Evolutionary conservation across 2,113 vertebrate species (phyloP).

Genomic region (Neodontobutis hainanensis): DNA sequence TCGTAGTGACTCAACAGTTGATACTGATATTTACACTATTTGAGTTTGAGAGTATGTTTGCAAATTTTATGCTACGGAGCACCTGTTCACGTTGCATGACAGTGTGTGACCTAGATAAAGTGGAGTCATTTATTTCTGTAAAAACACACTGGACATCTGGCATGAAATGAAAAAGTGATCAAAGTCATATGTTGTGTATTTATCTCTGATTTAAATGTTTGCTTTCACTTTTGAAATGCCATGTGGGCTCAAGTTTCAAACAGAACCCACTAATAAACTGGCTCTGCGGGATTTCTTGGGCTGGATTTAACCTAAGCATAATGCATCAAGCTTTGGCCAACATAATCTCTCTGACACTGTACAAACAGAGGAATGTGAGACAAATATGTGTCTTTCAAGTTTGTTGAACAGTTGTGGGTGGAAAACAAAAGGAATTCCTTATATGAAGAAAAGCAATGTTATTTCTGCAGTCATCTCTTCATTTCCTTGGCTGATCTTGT

Average conservation of each 20-base stretch:
- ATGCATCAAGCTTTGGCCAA: neutral
- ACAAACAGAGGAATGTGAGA: slow-evolving; percentile 39
- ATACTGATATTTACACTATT: neutral
- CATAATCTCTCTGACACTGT: slow-evolving; percentile 8
- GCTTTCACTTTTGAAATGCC: slow-evolving; percentile 7
- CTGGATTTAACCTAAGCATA: neutral
- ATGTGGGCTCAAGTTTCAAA: neutral
- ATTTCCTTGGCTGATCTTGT: too few species aligned
- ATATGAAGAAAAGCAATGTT: slow-evolving; percentile 28
- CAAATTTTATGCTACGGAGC: neutral
- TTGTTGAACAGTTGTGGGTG: neutral
- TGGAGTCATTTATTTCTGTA: neutral
- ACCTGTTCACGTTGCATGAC: neutral
- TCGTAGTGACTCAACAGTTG: slow-evolving; percentile 33
- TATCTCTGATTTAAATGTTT: slow-evolving; percentile 53
- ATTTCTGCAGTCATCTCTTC: too few species aligned
- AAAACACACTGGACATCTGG: too few species aligned
- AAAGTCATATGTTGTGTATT: slow-evolving; percentile 52
- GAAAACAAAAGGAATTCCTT: slow-evolving; percentile 29
- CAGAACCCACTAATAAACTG: neutral
- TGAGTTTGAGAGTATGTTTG: neutral
- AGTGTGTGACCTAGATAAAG: neutral
- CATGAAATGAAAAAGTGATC: neutral
- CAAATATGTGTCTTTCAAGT: slow-evolving; percentile 26
- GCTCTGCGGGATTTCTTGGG: neutral